These are phyloP conservation scores for Pluvialis apricaria DNA, from an alignment of 2,113 vertebrate genomes.

Conservation along the genomic window DNA sequence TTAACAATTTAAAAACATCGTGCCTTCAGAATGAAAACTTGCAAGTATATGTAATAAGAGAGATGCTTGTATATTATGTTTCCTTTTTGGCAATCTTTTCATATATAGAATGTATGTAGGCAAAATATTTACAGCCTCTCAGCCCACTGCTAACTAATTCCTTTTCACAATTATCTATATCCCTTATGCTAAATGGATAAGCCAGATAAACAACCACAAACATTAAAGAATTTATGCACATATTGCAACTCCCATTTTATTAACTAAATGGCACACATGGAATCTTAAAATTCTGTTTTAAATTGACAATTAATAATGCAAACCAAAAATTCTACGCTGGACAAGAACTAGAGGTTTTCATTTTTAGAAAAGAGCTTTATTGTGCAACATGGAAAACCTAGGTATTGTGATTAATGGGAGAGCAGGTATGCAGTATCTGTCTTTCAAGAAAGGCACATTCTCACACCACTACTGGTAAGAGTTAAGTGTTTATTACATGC, in stretches of 20 bases:
- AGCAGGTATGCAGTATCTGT: background rate
- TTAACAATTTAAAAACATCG: background rate
- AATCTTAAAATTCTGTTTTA: background rate
- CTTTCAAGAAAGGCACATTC: background rate
- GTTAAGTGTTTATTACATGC: background rate
- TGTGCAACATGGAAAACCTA: background rate
- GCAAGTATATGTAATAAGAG: background rate
- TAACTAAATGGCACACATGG: background rate
- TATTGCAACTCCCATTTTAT: background rate
- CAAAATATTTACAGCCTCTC: slow-evolving; percentile 41
- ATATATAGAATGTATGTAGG: background rate
- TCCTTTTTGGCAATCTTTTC: background rate
- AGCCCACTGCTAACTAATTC: background rate
- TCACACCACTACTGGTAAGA: slow-evolving; percentile 6
- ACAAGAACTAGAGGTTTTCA: background rate
- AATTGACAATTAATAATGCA: background rate
- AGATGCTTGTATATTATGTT: background rate
- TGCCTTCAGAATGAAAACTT: background rate
- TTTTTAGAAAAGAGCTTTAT: background rate
- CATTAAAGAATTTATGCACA: background rate
- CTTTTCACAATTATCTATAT: slow-evolving; percentile 6
- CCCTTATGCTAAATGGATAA: background rate
- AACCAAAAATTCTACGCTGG: background rate
- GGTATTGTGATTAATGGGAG: background rate
- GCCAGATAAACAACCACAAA: slow-evolving; percentile 4